Percentiles rank a stretch among this genome's conserved stretches.
Conservation (phyloP, 35 echinoderm and acorn worm species). For the Stichopus chloronotus region DNA sequence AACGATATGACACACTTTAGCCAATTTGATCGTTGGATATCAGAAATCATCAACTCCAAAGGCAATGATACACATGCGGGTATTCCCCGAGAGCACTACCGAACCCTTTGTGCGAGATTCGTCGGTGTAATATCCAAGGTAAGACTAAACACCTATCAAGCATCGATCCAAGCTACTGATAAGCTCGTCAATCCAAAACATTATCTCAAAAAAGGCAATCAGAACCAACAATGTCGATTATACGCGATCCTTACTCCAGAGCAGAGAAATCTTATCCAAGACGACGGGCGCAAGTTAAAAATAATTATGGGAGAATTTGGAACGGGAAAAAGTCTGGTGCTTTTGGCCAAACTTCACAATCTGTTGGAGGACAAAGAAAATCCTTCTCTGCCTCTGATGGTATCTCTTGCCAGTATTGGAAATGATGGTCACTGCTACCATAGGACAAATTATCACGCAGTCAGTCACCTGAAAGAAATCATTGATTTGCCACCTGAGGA, state of each 20-base stretch:
- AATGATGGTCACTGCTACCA: conserved; percentile 12
- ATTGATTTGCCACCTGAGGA: background rate
- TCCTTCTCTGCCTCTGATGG: background rate
- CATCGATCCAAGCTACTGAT: background rate
- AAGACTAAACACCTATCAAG: background rate
- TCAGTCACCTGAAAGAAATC: background rate
- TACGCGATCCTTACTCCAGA: conserved; percentile 15
- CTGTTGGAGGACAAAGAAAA: background rate
- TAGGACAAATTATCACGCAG: background rate
- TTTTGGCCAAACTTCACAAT: background rate
- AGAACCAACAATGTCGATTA: background rate
- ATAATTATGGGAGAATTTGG: conserved; percentile 11
- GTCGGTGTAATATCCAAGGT: background rate
- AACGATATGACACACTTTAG: background rate
- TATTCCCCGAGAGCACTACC: background rate
- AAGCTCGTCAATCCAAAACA: background rate
- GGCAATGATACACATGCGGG: background rate
- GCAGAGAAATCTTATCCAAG: background rate
- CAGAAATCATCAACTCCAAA: background rate
- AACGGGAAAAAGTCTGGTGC: conserved; percentile 32
- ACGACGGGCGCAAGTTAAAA: background rate
- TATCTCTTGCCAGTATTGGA: conserved; percentile 1
- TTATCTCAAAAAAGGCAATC: background rate
- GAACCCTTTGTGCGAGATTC: background rate
- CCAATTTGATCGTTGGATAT: background rate